Evolutionary conservation across 1,140 invertebrate species (phyloP).

Genomic region (Brachionus koreanus): DNA sequence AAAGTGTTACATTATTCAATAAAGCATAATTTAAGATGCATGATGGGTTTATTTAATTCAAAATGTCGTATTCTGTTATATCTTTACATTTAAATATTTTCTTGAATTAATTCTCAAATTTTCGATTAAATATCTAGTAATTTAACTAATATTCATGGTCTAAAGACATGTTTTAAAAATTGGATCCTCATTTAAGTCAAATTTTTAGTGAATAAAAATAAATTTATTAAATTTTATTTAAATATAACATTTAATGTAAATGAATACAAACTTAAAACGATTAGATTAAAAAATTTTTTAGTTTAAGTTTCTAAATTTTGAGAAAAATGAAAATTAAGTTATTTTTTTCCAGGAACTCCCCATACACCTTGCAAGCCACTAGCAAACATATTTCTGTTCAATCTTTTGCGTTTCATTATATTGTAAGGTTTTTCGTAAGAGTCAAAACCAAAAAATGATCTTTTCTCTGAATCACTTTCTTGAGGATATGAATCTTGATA

Average conservation of each 20-base stretch:
- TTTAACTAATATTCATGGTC: no score
- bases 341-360: conserved; percentile 41
- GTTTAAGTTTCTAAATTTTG: background rate
- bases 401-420: background rate
- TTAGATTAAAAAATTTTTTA: background rate
- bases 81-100: no score
- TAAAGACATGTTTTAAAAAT: no score
- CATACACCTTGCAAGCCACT: conserved; percentile 43
- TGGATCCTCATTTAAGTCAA: no score
- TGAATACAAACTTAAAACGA: background rate
- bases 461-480: background rate
- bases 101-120: no score
- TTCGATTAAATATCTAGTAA: no score
- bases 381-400: conserved; percentile 34
- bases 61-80: no score
- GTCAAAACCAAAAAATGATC: conserved; percentile 1
- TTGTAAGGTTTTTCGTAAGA: background rate
- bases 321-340: background rate
- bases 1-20: no score
- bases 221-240: background rate
- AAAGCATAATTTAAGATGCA: no score
- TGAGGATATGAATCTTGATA: background rate
- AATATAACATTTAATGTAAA: background rate
- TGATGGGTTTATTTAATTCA: no score
- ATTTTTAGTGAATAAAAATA: no score